These are phyloP conservation scores for Microchirus variegatus DNA, from an alignment of 2,797 vertebrate species.

Conservation along the genomic window DNA sequence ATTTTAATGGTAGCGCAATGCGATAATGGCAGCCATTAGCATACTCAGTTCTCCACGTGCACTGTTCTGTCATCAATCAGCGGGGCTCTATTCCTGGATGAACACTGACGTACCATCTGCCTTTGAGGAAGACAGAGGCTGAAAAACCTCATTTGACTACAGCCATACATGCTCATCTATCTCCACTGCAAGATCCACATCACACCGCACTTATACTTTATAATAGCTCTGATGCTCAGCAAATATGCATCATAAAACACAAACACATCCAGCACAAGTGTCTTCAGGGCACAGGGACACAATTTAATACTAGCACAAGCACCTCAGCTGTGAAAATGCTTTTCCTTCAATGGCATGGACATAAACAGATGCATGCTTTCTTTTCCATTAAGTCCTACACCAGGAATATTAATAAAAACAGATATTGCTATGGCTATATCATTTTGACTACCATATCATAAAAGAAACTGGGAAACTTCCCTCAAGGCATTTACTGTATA, in stretches of 20 bases:
- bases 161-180: conserved; percentile 34
- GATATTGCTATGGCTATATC: not conserved
- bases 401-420: not conserved
- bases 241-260: conserved; percentile 26
- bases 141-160: conserved; percentile 52
- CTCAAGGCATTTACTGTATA: conserved; percentile 2
- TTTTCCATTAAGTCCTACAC: not conserved
- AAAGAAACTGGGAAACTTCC: not conserved
- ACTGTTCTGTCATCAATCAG: conserved; percentile 64
- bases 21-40: conserved; percentile 39
- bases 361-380: conserved; percentile 7
- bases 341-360: not conserved
- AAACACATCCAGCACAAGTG: conserved; percentile 6
- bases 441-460: not conserved
- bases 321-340: conserved; percentile 1
- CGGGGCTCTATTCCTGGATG: conserved; percentile 61
- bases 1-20: conserved; percentile 41
- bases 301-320: not conserved
- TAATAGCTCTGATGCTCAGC: conserved; percentile 13
- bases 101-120: conserved; percentile 58
- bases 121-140: conserved; percentile 49
- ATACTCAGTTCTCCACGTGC: conserved; percentile 32
- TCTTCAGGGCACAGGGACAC: not conserved
- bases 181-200: conserved; percentile 23
- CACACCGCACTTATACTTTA: conserved; percentile 23